Base-by-base conservation (phyloP, 2,888 invertebrate genomes). In the Pachymerium ferrugineum region DNA sequence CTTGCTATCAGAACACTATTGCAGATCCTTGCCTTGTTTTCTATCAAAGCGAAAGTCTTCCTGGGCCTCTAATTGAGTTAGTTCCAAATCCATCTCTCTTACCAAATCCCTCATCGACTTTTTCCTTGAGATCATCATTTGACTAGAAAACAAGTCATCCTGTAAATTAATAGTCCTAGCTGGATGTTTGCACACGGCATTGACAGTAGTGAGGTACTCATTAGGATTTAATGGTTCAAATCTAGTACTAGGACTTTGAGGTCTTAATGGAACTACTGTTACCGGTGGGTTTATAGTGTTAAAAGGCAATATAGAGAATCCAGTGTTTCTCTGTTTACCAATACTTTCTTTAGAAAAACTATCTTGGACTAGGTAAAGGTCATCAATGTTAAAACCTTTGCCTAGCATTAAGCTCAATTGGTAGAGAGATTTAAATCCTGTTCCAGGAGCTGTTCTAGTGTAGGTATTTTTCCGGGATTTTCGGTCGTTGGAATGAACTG, bases 371-470 rank as follows among this genome's bases (percentile, higher is more conserved):
- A 47, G 47, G 19, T 47, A 47, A 1, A 47, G 8, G 16, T 47
- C 47, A 22, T 47, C 47, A n/a, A 47, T 47, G 47, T 47, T 47
- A n/a, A 47, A 47, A n/a, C 47, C 47, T 47, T 47, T 47, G 47
- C 47, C 47, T 22, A 47, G 8, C 47, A 47, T 47, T 8, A 47
- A n/a, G 8, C 47, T 47, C 16, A 47, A 22, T 16, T 47, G 47
- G 16, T 47, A 47, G 16, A 47, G 47, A 2, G 47, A 47, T 16
- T 47, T 47, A 22, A 47, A 47, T 4, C 47, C 47, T 16, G 47
- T 8, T 19, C 19, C 6, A 19, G 47, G 47, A n/a, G 47, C 47
- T n/a, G 47, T 47, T 47, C 47, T 47, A 1, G 47, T 47, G n/a
- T n/a, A n/a, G 19, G 47, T 47, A 1, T 38, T 12, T 47, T 47